Evolutionary conservation across 2,888 invertebrate genomes (phyloP).

Genomic region (Aporophyla lueneburgensis): DNA sequence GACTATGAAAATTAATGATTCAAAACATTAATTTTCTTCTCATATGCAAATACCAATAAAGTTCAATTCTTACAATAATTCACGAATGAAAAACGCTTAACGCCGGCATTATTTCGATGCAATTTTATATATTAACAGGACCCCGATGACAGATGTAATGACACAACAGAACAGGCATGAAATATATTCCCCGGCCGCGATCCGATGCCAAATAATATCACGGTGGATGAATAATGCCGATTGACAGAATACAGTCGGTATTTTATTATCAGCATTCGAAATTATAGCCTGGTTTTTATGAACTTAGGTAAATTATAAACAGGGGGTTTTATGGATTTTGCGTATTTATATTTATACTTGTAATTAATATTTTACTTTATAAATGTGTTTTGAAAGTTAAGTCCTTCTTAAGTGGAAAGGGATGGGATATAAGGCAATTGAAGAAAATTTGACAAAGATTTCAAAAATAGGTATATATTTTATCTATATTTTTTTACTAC

Average conservation of each 20-base stretch:
- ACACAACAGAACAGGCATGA: constrained; percentile 15
- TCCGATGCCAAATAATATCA: constrained; percentile 42
- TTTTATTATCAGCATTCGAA: not conserved
- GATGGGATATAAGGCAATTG: not conserved
- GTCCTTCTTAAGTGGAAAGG: too few relatives aligned
- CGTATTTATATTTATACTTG: not conserved
- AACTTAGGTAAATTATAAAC: not conserved
- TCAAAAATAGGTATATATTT: not conserved
- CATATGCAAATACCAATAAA: not conserved
- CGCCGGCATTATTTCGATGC: constrained; percentile 7
- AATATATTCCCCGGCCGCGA: constrained; percentile 28
- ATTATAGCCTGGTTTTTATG: not conserved
- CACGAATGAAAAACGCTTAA: not conserved
- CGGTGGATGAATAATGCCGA: constrained; percentile 26
- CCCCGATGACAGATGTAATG: constrained; percentile 41
- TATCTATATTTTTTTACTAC: too few relatives aligned
- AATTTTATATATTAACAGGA: constrained; percentile 8
- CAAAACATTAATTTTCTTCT: not conserved
- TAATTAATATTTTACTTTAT: not conserved
- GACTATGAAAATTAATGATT: not conserved
- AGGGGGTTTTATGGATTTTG: not conserved
- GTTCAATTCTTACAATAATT: not conserved
- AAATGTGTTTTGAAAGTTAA: not conserved
- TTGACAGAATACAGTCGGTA: constrained; percentile 18
- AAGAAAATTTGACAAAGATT: not conserved